Evolutionary conservation across 2,888 invertebrate species (phyloP).

Genomic region (Proisotoma minuta): DNA sequence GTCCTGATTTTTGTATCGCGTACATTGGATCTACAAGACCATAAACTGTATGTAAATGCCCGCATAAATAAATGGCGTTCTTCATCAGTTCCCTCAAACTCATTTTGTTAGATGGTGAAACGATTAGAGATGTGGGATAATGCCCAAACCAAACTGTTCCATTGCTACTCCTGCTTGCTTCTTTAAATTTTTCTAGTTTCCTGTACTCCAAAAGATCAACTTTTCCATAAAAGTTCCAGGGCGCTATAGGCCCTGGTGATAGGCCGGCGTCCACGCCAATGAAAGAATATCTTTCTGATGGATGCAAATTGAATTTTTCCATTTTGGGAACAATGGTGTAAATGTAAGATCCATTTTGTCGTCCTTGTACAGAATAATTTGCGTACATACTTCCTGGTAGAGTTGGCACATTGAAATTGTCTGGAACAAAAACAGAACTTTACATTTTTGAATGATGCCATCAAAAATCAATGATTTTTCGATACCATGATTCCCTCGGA

Average conservation of each 20-base stretch:
- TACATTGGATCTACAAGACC: neutral
- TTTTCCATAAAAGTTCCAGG: constrained; percentile 5
- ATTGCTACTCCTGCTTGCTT: neutral
- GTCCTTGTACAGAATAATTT: neutral
- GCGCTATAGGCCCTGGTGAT: neutral
- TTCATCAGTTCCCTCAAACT: neutral
- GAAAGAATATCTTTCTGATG: neutral
- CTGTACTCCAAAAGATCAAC: neutral
- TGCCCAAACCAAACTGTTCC: neutral
- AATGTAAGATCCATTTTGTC: neutral
- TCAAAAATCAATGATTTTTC: too few species aligned
- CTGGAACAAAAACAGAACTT: neutral
- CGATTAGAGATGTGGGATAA: neutral
- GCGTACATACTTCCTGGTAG: neutral
- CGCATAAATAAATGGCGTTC: neutral
- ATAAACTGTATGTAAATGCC: neutral
- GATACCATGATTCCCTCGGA: neutral
- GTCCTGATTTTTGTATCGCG: neutral
- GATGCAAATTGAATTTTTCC: neutral
- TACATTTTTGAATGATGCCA: too few species aligned
- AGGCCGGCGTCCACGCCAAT: neutral
- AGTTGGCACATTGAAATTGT: neutral
- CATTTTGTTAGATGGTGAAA: neutral
- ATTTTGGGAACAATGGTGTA: neutral
- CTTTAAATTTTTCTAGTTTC: neutral